Conservation (phyloP, 2,888 invertebrate genomes). For the Dolichomitus sp. region DNA sequence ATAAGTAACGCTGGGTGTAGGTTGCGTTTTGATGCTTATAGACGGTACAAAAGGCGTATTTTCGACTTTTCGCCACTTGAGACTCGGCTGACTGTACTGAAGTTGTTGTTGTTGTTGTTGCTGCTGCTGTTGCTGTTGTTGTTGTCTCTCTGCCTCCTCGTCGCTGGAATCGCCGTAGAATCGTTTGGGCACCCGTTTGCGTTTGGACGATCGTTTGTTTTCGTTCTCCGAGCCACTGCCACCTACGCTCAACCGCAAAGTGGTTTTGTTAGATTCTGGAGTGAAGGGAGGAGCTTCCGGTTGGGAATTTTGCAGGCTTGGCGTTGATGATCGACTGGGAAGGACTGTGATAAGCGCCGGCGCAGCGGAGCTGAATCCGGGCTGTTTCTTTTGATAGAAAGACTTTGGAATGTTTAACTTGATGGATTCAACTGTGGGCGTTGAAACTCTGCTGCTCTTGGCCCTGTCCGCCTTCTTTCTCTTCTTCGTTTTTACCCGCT, state of each 20-base stretch:
- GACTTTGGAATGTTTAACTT: conserved; percentile 89
- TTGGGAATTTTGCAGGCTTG: conserved; percentile 70
- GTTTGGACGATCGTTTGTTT: conserved; percentile 92
- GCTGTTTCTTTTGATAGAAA: conserved; percentile 81
- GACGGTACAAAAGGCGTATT: conserved; percentile 84
- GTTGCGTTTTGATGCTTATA: conserved; percentile 45
- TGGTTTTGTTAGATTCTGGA: conserved; percentile 55
- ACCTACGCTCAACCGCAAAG: conserved; percentile 71
- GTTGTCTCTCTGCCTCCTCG: conserved; percentile 90
- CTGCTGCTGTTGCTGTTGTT: conserved; percentile 82
- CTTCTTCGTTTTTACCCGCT: conserved; percentile 65
- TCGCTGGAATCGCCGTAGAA: conserved; percentile 96
- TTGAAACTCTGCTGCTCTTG: conserved; percentile 80
- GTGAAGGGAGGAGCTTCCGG: conserved; percentile 46
- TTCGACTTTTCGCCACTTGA: conserved; percentile 93
- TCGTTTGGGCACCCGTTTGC: conserved; percentile 93
- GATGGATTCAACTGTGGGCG: conserved; percentile 87
- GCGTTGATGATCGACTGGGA: conserved; percentile 73
- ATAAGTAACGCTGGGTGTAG: conserved; percentile 57
- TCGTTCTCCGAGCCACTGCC: conserved; percentile 88
- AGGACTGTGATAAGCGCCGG: conserved; percentile 68
- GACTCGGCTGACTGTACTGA: conserved; percentile 61
- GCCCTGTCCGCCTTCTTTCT: conserved; percentile 75
- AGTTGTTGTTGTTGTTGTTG: conserved; percentile 68
- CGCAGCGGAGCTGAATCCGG: conserved; percentile 68